Percentiles rank a stretch among this genome's conserved stretches.
These are phyloP conservation scores for Rhagophthalmus giganteus DNA, from an alignment of 2,888 invertebrate species.

Conservation along the genomic window DNA sequence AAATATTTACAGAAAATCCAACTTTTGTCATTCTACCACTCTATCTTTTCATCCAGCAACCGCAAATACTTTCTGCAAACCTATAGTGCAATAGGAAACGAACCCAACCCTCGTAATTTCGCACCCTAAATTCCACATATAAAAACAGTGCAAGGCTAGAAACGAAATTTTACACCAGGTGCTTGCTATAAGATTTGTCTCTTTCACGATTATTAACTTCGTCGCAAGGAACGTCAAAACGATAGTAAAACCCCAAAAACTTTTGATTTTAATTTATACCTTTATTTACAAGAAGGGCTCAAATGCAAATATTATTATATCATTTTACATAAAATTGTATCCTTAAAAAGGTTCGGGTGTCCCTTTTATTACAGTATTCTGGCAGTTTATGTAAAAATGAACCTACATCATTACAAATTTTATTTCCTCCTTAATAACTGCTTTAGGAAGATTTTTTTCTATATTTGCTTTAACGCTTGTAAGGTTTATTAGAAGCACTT, in stretches of 20 bases:
- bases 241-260: not conserved
- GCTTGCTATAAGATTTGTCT: slow-evolving; percentile 9
- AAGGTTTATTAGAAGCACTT: too few relatives aligned
- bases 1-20: not conserved
- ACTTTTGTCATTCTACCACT: not conserved
- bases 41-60: not conserved
- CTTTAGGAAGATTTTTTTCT: too few relatives aligned
- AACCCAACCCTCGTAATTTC: not conserved
- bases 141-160: slow-evolving; percentile 8
- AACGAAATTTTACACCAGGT: slow-evolving; percentile 6
- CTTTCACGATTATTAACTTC: slow-evolving; percentile 9
- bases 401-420: slow-evolving; percentile 6
- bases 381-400: slow-evolving; percentile 4
- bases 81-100: slow-evolving; percentile 6
- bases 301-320: not conserved
- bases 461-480: too few relatives aligned
- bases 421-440: too few relatives aligned
- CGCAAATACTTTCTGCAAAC: slow-evolving; percentile 4
- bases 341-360: slow-evolving; percentile 1
- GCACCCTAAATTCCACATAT: slow-evolving; percentile 9
- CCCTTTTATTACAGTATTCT: slow-evolving; percentile 2
- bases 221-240: slow-evolving; percentile 4
- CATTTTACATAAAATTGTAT: not conserved
- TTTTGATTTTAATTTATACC: not conserved
- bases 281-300: not conserved